phyloP scores from a whole-genome alignment of 2,888 invertebrate genomes.

The Eupithecia tripunctaria region DNA sequence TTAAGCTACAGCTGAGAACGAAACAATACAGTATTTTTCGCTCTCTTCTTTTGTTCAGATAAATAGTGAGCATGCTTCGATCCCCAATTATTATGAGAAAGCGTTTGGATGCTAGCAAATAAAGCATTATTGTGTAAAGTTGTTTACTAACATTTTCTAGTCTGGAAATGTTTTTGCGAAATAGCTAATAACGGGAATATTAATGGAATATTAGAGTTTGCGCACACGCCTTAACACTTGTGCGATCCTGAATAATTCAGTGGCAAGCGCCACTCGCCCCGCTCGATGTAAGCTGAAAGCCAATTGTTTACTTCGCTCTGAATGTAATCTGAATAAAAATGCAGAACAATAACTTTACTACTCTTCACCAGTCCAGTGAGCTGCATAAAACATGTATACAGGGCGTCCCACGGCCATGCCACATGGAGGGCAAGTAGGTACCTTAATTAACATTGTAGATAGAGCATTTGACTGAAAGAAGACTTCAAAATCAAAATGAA shows the following conservation, averaged over 20 bases:
- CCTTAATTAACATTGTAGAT: neutral
- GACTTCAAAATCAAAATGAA: too few relatives aligned
- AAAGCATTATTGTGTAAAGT: constrained; percentile 35
- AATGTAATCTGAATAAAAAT: constrained; percentile 50
- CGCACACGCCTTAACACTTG: constrained; percentile 73
- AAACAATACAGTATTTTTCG: constrained; percentile 28
- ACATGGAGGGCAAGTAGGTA: too few relatives aligned
- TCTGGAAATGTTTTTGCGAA: constrained; percentile 61
- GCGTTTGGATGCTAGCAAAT: constrained; percentile 33
- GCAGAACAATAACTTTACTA: constrained; percentile 33
- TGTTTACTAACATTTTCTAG: constrained; percentile 60
- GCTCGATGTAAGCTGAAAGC: constrained; percentile 49
- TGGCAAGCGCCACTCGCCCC: constrained; percentile 52
- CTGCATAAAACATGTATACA: constrained; percentile 5
- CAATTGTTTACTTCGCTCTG: constrained; percentile 61
- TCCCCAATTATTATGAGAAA: constrained; percentile 14
- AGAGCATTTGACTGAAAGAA: too few relatives aligned
- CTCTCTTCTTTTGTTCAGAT: constrained; percentile 20
- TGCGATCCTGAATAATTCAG: constrained; percentile 75
- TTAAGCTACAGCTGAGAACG: constrained; percentile 11
- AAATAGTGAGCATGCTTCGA: neutral
- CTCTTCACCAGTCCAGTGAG: constrained; percentile 13
- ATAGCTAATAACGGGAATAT: constrained; percentile 74
- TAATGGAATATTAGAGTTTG: constrained; percentile 76
- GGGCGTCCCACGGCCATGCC: too few relatives aligned